Base-by-base conservation (phyloP, 2,797 vertebrate genomes). In the Galaxias olidus region DNA sequence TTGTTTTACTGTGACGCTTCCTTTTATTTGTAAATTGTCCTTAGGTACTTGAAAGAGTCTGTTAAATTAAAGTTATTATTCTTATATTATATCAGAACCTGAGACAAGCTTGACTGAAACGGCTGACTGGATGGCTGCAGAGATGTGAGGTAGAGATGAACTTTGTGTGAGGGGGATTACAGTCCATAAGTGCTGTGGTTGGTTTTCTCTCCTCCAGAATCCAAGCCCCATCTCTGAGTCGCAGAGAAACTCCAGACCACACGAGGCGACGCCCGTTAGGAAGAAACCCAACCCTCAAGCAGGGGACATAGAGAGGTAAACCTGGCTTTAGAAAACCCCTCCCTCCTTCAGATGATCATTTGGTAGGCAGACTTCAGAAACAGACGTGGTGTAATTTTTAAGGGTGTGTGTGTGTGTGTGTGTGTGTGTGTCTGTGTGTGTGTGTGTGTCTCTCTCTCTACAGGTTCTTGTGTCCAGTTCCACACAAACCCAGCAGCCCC, bases 391-490 rank as follows among this genome's bases (percentile, higher is more conserved):
- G 5, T 46, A 12, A 4, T 12, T 12, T 42, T 18, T 20, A 61
- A 40, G n/a, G 8, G 43, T 30, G 43, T 12, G 40, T 17, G 14
- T 12, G 40, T 42, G 17, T 13, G 15, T 43, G 14, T 11, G 12
- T 44, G n/a, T 51, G 12, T 50, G 48, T 50, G 48, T 14, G 48
- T 14, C 4, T 14, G 48, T 14, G 48, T 19, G 15, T 53, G 1
- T 50, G 30, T 52, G 47, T 60, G 1, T 65, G 5, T 59, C 48
- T 51, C 30, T 54, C 54, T 48, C 0, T 66, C 44, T 59, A 62
- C 66, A 92, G 91, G 84, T 93, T 88, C 74, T 70, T 93, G 20
- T 76, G 71, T 70, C 90, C 82, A 30, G 54, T 79, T 46, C 59
- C 69, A 0, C 60, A 74, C 9, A 79, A 61, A 42, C 63, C 49